phyloP scores from a whole-genome alignment of 1,140 invertebrate genomes.

The Tribolium castaneum region DNA sequence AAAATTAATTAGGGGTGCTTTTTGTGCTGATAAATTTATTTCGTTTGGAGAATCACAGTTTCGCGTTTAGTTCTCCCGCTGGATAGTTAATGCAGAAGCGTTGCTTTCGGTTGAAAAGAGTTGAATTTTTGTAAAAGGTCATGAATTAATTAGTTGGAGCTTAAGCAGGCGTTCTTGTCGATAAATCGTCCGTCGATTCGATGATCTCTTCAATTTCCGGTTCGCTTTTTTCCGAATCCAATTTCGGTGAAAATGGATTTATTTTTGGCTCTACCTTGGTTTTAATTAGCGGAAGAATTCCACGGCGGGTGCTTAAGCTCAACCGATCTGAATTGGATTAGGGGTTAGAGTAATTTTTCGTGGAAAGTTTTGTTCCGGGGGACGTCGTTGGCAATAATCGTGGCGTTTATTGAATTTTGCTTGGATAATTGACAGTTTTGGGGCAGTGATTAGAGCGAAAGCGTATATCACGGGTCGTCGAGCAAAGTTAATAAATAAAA shows the following conservation, averaged over 20 bases:
- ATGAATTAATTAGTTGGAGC: background rate
- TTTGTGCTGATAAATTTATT: no score
- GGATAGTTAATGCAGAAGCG: no score
- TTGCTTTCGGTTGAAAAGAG: no score
- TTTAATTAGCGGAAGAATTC: constrained; percentile 30
- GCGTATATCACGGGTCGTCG: background rate
- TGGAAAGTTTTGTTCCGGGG: background rate
- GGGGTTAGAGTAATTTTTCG: background rate
- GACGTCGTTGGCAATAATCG: background rate
- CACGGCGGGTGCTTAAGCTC: constrained; percentile 6
- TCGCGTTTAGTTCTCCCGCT: no score
- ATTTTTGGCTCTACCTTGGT: constrained; percentile 18
- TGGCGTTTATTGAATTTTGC: background rate
- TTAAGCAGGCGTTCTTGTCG: background rate
- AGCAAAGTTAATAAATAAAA: constrained; percentile 32
- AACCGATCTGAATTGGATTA: constrained; percentile 25
- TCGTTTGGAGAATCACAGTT: no score
- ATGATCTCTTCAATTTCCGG: constrained; percentile 15
- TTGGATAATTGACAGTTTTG: constrained; percentile 3
- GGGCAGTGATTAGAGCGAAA: constrained; percentile 6
- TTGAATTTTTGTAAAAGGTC: background rate
- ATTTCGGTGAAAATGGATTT: constrained; percentile 18
- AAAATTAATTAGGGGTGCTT: no score
- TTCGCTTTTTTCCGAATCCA: background rate
- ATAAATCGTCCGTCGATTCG: background rate